Conservation (phyloP, 2,797 vertebrate genomes). For the Anableps anableps region DNA sequence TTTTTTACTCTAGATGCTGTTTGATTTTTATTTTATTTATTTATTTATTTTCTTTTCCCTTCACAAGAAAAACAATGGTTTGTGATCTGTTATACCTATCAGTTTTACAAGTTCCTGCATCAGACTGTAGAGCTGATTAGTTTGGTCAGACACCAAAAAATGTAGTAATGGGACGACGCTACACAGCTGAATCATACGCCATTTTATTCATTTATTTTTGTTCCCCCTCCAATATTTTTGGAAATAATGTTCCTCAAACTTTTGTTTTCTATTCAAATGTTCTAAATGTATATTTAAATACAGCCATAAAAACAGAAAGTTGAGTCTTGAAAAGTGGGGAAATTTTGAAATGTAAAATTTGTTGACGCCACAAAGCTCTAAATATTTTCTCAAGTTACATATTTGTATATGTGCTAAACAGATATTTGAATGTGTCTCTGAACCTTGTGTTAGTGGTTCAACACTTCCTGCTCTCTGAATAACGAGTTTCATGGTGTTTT, state of each 20-base stretch:
- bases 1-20: not conserved
- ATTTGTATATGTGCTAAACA: not conserved
- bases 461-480: not conserved
- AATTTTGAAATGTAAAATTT: not conserved
- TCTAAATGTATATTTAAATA: not conserved
- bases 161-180: not conserved
- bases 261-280: not conserved
- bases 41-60: not conserved
- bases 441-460: not conserved
- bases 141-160: not conserved
- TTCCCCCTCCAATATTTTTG: not conserved
- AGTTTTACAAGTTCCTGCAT: not conserved
- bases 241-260: not conserved
- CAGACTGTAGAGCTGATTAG: not conserved
- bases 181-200: not conserved
- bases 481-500: not conserved
- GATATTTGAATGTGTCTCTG: not conserved
- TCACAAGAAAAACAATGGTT: not conserved
- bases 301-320: no score
- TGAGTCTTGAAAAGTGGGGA: not conserved
- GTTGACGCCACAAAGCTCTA: not conserved
- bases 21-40: no score
- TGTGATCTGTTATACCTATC: not conserved
- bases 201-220: accelerated
- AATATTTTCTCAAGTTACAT: not conserved